Conservation (phyloP, 2,888 invertebrate genomes). For the Seira ritae region DNA sequence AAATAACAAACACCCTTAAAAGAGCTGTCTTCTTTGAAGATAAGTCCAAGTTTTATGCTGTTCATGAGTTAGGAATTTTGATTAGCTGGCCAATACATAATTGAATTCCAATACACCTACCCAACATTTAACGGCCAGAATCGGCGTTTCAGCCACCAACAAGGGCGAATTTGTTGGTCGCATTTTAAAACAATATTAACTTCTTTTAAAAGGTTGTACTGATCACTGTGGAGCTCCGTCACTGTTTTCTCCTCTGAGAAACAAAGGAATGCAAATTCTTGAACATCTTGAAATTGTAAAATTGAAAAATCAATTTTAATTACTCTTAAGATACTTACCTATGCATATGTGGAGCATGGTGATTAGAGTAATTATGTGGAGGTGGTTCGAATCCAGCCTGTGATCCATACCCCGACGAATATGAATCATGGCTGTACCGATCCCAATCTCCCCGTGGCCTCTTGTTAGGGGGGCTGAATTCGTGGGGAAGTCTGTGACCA, state of each 20-base stretch:
- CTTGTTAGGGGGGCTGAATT: constrained; percentile 73
- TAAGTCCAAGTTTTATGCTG: constrained; percentile 56
- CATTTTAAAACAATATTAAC: too few relatives aligned
- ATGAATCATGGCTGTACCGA: constrained; percentile 68
- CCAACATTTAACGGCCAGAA: too few relatives aligned
- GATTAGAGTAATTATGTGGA: constrained; percentile 48
- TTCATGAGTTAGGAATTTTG: constrained; percentile 58
- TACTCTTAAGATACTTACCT: constrained; percentile 76
- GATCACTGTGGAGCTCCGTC: constrained; percentile 83
- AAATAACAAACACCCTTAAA: constrained; percentile 22
- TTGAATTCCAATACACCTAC: too few relatives aligned
- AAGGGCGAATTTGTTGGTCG: too few relatives aligned
- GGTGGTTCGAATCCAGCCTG: constrained; percentile 63
- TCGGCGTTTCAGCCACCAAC: too few relatives aligned
- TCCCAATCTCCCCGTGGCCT: constrained; percentile 72
- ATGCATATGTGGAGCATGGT: constrained; percentile 78
- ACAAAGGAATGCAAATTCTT: too few relatives aligned
- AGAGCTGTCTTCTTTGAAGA: constrained; percentile 49
- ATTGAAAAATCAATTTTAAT: neutral
- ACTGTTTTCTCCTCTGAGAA: constrained; percentile 73
- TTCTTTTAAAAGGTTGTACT: too few relatives aligned
- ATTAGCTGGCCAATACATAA: constrained; percentile 37
- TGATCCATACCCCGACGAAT: constrained; percentile 68
- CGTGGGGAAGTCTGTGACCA: constrained; percentile 67
- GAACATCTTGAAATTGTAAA: neutral